Percentiles rank a stretch among this genome's conserved stretches.
Evolutionary conservation across 2,797 vertebrate species (phyloP).

Genomic region (Sebastolobus altivelis): DNA sequence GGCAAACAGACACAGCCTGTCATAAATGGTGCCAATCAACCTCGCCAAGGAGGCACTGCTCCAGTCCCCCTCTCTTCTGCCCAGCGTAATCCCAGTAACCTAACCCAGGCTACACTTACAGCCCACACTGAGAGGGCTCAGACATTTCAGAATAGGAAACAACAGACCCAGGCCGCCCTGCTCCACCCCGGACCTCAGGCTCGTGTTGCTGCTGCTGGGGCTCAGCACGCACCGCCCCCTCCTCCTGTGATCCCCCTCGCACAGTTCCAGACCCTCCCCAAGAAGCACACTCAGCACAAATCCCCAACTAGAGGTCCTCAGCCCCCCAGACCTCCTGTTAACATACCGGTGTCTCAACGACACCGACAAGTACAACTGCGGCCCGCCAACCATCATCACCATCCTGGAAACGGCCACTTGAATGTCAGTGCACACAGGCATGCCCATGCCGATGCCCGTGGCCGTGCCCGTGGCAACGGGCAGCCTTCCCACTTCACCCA

Average conservation of each 20-base stretch:
- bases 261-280: constrained; percentile 80
- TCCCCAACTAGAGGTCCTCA: constrained; percentile 53
- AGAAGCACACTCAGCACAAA: constrained; percentile 55
- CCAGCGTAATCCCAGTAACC: constrained; percentile 43
- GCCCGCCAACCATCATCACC: constrained; percentile 60
- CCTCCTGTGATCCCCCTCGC: constrained; percentile 77
- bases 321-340: constrained; percentile 61
- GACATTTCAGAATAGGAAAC: constrained; percentile 66
- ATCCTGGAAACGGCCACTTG: constrained; percentile 42
- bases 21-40: constrained; percentile 44
- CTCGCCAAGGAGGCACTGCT: constrained; percentile 55
- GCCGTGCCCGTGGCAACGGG: constrained; percentile 26
- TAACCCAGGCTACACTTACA: constrained; percentile 77
- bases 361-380: constrained; percentile 39
- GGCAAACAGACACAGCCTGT: constrained; percentile 58
- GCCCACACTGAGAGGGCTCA: constrained; percentile 69
- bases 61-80: constrained; percentile 30
- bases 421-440: constrained; percentile 50
- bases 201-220: not conserved
- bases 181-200: constrained; percentile 51
- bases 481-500: constrained; percentile 62
- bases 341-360: constrained; percentile 61
- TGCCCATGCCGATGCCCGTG: constrained; percentile 22
- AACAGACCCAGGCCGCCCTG: constrained; percentile 79
- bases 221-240: constrained; percentile 64